phyloP scores from a whole-genome alignment of 1,140 invertebrate species.

The Zaprionus gabonicus region DNA sequence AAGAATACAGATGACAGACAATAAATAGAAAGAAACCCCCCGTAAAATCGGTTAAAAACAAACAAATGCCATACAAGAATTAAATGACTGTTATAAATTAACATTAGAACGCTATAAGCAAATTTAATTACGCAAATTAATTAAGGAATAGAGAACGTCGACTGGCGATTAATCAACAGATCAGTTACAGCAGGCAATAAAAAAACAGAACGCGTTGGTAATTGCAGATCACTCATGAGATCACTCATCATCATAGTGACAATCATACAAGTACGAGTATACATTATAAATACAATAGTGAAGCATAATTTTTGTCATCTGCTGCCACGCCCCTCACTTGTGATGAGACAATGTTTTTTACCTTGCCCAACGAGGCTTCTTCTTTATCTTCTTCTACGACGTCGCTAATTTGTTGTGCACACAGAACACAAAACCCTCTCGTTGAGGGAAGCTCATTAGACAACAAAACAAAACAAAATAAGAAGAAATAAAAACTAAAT shows the following conservation, averaged over 20 bases:
- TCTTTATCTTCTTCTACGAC: constrained; percentile 16
- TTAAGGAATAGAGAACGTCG: not conserved
- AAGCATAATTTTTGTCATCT: not conserved
- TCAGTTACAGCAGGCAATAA: too few species aligned
- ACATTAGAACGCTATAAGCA: not conserved
- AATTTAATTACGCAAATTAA: not conserved
- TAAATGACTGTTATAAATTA: not conserved
- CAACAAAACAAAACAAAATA: constrained; percentile 6
- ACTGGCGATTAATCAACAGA: not conserved
- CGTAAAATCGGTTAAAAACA: not conserved
- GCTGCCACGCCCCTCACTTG: not conserved
- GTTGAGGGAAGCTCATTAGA: constrained; percentile 25
- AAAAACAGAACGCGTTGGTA: too few species aligned
- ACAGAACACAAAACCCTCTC: not conserved
- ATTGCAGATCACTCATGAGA: not conserved
- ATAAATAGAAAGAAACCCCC: not conserved
- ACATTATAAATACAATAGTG: not conserved
- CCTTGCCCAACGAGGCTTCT: not conserved
- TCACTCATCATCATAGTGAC: not conserved
- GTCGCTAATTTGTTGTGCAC: constrained; percentile 38
- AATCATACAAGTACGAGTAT: not conserved
- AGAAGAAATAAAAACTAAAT: not conserved
- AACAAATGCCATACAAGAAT: not conserved
- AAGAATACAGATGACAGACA: not conserved
- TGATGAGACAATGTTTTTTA: not conserved